Evolutionary conservation across 2,888 invertebrate genomes (phyloP), one percentile per base, ranked within the genome.

Genomic region (Hirtodrosophila confusa): DNA sequence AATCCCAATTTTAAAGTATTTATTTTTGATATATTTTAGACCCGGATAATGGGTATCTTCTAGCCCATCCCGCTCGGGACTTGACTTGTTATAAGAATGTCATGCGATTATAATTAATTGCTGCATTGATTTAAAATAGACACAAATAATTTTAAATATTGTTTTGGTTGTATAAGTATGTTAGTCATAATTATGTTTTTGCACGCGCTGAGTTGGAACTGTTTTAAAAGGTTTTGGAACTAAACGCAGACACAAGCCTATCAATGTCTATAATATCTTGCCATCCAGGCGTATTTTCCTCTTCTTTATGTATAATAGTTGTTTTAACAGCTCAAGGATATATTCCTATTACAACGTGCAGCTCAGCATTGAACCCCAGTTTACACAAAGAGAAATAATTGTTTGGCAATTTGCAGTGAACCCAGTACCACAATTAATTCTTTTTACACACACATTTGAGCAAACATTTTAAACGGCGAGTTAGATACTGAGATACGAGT

Each of bases 101-200:
- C 51, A 64, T 53, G 69, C 63, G 40, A 69, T 55, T 36, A 55
- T 60, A 77, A 73, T 75, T 71, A 75, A 80, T 75, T 62, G 69
- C 64, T 66, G 69, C 65, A 75, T 72, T 66, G 71, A 79, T 80
- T 17, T 17, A 1, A 68, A 55, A 41, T 43, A 48, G 27, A n/a
- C 17, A 17, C 17, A 17, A 17, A 17, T 2, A 17, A 17, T 17
- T 17, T 17, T 17, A 17, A 17, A 1, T 17, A 17, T 17, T 17
- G 17, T 17, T 17, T 2, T 17, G 17, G 2, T 17, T 17, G 2
- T 1, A 17, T 2, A 27, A 51, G 36, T 29, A 43, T 11, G 44
- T 53, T 7, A 36, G 12, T 11, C 17, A 50, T 50, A 68, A 54
- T 50, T 54, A 40, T 43, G 7, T 36, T 53, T 11, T n/a, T 41